Percentiles rank a stretch among this genome's conserved stretches.
phyloP scores from a whole-genome alignment of 1,140 invertebrate genomes.

The Dufourea novaeangliae region DNA sequence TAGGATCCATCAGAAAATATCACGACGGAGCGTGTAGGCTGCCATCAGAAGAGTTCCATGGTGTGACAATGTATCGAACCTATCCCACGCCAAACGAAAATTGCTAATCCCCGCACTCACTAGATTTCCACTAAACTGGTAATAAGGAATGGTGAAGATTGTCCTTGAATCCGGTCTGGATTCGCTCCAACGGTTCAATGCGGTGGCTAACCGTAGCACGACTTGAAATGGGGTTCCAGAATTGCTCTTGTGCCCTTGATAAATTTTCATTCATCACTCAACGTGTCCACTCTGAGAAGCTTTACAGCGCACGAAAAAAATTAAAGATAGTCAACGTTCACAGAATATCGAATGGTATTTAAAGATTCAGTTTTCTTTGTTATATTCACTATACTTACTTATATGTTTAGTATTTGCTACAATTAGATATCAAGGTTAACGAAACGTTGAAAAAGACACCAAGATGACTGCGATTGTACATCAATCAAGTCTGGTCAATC shows the following conservation, averaged over 20 bases:
- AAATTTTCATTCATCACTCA: background rate
- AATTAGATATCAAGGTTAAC: background rate
- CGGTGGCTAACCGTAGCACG: too few relatives aligned
- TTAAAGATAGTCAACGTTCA: too few relatives aligned
- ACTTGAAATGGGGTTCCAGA: too few relatives aligned
- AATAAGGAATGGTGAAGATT: background rate
- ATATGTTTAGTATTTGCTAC: background rate
- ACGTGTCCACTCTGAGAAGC: too few relatives aligned
- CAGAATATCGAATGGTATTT: too few relatives aligned
- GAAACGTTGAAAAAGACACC: background rate
- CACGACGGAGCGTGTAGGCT: background rate
- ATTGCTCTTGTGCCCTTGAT: background rate
- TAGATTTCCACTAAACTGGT: background rate
- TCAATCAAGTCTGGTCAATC: background rate
- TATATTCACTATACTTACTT: background rate
- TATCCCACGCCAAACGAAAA: too few relatives aligned
- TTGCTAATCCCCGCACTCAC: background rate
- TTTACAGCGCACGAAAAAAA: background rate
- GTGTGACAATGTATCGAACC: background rate
- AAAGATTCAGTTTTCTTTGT: background rate
- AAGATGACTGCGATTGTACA: background rate
- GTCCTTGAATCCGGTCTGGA: background rate
- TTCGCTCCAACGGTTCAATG: too few relatives aligned
- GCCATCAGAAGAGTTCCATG: conserved; percentile 6
- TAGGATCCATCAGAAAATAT: conserved; percentile 40